Conservation (phyloP, 2,797 vertebrate species). For the Cossypha niveicapilla region DNA sequence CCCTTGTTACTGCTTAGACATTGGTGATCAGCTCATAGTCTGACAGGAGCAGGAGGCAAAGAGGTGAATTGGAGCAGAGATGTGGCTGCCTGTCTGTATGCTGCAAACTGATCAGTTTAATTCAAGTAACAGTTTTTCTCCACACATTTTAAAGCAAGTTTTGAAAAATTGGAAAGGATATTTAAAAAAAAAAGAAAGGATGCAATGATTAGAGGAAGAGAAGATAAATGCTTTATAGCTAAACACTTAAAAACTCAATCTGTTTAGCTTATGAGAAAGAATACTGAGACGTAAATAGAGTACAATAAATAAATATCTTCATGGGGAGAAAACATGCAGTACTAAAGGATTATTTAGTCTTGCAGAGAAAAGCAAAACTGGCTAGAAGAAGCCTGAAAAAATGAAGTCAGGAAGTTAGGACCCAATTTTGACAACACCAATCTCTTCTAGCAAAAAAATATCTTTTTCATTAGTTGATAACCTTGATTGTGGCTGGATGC, state of each 20-base stretch:
- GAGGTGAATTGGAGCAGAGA: not conserved
- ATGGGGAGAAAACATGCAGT: not conserved
- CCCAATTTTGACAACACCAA: not conserved
- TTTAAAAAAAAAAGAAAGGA: not conserved
- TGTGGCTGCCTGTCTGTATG: not conserved
- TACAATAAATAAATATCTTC: constrained; percentile 16
- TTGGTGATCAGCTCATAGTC: not conserved
- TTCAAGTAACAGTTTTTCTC: not conserved
- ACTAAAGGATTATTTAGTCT: constrained; percentile 29
- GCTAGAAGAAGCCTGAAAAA: not conserved
- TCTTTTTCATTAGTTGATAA: not conserved
- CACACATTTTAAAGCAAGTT: not conserved
- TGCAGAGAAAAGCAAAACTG: constrained; percentile 1
- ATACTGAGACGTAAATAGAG: constrained; percentile 15
- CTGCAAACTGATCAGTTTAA: not conserved
- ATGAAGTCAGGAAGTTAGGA: not conserved
- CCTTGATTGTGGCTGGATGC: not conserved
- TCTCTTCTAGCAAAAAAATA: not conserved
- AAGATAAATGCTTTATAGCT: constrained; percentile 19
- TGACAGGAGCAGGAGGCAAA: not conserved
- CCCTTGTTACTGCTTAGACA: not conserved
- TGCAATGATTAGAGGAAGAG: not conserved
- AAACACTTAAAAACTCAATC: constrained; percentile 27
- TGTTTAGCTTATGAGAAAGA: constrained; percentile 33
- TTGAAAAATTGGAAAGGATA: not conserved